Evolutionary conservation across 2,113 vertebrate species (phyloP), one percentile per base, ranked within the genome.

Genomic region (Scortum barcoo): DNA sequence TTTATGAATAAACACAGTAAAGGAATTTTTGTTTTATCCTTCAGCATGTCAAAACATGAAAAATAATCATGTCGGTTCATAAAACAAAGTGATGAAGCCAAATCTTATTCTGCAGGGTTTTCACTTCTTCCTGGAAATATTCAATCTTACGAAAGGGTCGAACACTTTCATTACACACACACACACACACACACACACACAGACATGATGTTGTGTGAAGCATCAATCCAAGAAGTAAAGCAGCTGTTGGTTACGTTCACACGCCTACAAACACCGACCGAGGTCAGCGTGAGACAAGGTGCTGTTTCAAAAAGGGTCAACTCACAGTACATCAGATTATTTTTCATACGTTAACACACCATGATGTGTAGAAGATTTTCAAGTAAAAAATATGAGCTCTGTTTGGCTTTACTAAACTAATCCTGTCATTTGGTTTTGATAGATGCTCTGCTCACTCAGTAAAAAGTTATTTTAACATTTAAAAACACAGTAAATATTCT

Each of bases 61-160:
- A 80, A 65, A 72, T 36, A 80, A 22, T 26, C 40, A 48, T 19
- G 48, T 56, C 10, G 7, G 26, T 57, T 72, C 22, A 72, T 80
- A 22, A 80, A 72, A 44, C 58, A 71, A 53, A 78, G 40, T 4
- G 11, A 17, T 6, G 17, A 28, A 12, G 76, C 53, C 63, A 72
- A 46, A 38, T 26, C 38, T 1, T 19, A 16, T 60, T 33, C 61
- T 51, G 28, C 53, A 26, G 53, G 28, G 53, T 12, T 78, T 40
- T 70, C 8, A 42, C 46, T 28, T 44, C 33, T 72, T 63, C 48
- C 67, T 63, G 68, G 36, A 79, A 78, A 69, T 26, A 26, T 68
- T 26, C 11, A 80, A 38, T 36, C 50, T 72, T 26, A 14, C 53
- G 1, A 56, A 65, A 44, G 77, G 17, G 28, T 3, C 9, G 26